Evolutionary conservation across 2,888 invertebrate species (phyloP).

Genomic region (Anticlea derivata): DNA sequence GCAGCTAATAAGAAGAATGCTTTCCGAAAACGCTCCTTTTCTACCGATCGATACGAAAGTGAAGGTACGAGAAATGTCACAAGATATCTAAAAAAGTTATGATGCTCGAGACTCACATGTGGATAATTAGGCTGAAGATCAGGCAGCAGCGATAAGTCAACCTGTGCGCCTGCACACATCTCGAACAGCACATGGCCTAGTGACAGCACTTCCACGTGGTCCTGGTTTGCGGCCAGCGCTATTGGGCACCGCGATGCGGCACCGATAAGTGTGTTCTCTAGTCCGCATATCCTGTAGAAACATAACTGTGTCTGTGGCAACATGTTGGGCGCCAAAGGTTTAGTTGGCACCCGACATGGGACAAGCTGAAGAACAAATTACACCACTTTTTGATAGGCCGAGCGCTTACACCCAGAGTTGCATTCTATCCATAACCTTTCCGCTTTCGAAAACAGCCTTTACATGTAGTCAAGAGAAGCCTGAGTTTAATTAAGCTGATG

Average conservation of each 20-base stretch:
- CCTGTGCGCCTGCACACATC: constrained; percentile 94
- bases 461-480: no score
- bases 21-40: constrained; percentile 85
- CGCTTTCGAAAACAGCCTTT: no score
- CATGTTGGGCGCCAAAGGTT: no score
- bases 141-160: constrained; percentile 88
- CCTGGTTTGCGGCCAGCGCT: constrained; percentile 61
- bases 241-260: constrained; percentile 82
- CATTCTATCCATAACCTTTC: no score
- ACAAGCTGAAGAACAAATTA: no score
- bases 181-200: constrained; percentile 95
- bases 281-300: constrained; percentile 87
- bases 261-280: constrained; percentile 93
- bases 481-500: no score
- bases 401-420: no score
- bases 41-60: constrained; percentile 85
- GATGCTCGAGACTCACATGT: constrained; percentile 79
- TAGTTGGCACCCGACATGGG: constrained; percentile 19
- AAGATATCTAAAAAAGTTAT: background rate
- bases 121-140: constrained; percentile 88
- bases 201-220: constrained; percentile 81
- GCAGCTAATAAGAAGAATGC: constrained; percentile 86
- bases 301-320: no score
- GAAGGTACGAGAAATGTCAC: constrained; percentile 58
- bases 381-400: no score